Percentiles rank a stretch among this genome's conserved stretches.
phyloP scores from a whole-genome alignment of 2,888 invertebrate genomes.

The Hirtodrosophila trivittata region DNA sequence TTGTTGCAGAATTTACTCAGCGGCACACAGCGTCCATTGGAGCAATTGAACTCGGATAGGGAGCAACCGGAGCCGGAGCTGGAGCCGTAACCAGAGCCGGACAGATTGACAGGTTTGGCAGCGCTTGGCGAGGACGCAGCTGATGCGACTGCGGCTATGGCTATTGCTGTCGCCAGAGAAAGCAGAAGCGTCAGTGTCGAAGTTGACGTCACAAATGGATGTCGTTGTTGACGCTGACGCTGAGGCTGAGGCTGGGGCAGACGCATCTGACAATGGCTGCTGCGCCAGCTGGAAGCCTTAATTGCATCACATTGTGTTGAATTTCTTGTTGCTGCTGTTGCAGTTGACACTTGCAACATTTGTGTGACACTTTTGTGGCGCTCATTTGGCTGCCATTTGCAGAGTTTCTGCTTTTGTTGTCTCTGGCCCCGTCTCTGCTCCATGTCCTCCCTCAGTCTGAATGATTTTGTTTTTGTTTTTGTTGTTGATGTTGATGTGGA shows the following conservation, averaged over 20 bases:
- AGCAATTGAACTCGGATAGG: conserved; percentile 83
- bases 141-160: conserved; percentile 32
- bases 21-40: conserved; percentile 84
- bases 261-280: conserved; percentile 34
- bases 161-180: conserved; percentile 42
- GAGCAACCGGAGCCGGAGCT: conserved; percentile 67
- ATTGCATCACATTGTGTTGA: conserved; percentile 60
- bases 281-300: conserved; percentile 62
- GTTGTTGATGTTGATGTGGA: conserved; percentile 37
- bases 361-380: conserved; percentile 60
- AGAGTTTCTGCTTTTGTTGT: conserved; percentile 18
- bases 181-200: conserved; percentile 56
- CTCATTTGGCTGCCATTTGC: conserved; percentile 64
- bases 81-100: conserved; percentile 46
- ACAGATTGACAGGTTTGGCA: conserved; percentile 68
- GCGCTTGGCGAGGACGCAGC: conserved; percentile 51
- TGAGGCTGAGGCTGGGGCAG: conserved; percentile 33
- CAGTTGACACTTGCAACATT: conserved; percentile 52
- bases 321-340: conserved; percentile 37
- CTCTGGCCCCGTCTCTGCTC: conserved; percentile 22
- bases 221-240: conserved; percentile 31
- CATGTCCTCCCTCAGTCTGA: conserved; percentile 67
- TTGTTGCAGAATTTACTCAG: conserved; percentile 92
- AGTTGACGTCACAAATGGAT: conserved; percentile 49
- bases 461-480: conserved; percentile 29